Evolutionary conservation across 1,140 invertebrate species (phyloP).

Genomic region (Drosophila cardini): DNA sequence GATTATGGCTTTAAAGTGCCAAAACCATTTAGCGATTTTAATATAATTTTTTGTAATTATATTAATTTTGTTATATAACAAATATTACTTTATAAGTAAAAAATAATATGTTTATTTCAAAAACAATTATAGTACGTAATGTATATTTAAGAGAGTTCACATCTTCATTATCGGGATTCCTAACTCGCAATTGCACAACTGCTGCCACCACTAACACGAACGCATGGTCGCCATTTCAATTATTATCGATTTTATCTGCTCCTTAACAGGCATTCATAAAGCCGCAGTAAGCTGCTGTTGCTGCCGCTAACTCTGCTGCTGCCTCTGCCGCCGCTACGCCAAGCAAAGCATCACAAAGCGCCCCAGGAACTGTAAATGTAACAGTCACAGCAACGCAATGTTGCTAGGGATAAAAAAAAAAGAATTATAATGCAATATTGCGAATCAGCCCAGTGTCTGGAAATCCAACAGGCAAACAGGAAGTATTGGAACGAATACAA

Average conservation of each 20-base stretch:
- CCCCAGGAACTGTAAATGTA: constrained; percentile 3
- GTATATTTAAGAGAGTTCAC: too few relatives aligned
- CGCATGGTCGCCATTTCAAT: constrained; percentile 56
- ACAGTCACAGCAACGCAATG: neutral
- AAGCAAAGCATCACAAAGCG: neutral
- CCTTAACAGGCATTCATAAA: constrained; percentile 60
- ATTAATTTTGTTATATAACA: too few relatives aligned
- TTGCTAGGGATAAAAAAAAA: constrained; percentile 14
- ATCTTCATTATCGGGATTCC: neutral
- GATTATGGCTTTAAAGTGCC: too few relatives aligned
- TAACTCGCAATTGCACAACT: neutral
- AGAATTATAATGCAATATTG: constrained; percentile 21
- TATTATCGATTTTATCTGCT: constrained; percentile 81
- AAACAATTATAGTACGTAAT: too few relatives aligned
- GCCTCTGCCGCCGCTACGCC: neutral
- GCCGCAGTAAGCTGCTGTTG: constrained; percentile 15
- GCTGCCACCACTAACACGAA: constrained; percentile 1
- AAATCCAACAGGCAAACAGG: constrained; percentile 5
- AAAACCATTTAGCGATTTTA: too few relatives aligned
- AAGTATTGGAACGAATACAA: constrained; percentile 41
- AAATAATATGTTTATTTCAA: too few relatives aligned
- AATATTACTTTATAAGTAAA: too few relatives aligned
- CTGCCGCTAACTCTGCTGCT: too few relatives aligned
- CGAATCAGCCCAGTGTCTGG: neutral
- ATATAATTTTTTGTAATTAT: too few relatives aligned